Percentiles rank a stretch among this genome's conserved stretches.
These are phyloP conservation scores for Drosophila insularis DNA, from an alignment of 1,140 invertebrate genomes.

Conservation along the genomic window DNA sequence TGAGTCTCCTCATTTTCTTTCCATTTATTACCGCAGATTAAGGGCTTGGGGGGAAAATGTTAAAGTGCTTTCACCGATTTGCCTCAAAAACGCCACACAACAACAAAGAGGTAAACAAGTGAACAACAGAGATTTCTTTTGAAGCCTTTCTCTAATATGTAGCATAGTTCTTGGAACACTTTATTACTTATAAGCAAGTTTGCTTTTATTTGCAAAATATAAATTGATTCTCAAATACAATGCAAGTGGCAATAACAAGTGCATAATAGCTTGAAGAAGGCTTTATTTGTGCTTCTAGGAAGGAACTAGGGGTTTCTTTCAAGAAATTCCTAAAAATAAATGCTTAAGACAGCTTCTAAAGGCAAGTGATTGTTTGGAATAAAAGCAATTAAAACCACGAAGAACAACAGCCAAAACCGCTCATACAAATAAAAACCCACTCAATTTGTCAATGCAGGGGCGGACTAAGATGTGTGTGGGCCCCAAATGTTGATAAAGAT, in stretches of 20 bases:
- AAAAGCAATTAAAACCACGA: conserved; percentile 3
- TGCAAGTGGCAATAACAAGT: background rate
- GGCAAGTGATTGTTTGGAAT: background rate
- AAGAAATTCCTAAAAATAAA: conserved; percentile 4
- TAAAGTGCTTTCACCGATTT: background rate
- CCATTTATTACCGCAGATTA: background rate
- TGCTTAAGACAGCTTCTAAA: background rate
- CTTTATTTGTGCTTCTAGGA: background rate
- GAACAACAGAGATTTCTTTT: background rate
- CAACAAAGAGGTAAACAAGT: background rate
- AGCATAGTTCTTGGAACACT: background rate
- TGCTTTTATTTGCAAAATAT: background rate
- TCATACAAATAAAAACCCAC: background rate
- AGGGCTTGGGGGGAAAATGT: background rate
- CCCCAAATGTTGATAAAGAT: background rate
- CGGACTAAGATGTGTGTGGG: background rate
- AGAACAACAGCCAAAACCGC: conserved; percentile 1
- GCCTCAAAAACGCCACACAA: background rate
- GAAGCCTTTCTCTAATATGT: background rate
- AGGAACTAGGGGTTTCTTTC: background rate
- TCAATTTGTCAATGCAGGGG: background rate
- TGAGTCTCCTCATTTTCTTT: background rate
- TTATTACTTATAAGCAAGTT: background rate
- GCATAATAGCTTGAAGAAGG: background rate
- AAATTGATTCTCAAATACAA: background rate